Conservation (phyloP, 2,888 invertebrate genomes). For the Anorthoa munda region DNA sequence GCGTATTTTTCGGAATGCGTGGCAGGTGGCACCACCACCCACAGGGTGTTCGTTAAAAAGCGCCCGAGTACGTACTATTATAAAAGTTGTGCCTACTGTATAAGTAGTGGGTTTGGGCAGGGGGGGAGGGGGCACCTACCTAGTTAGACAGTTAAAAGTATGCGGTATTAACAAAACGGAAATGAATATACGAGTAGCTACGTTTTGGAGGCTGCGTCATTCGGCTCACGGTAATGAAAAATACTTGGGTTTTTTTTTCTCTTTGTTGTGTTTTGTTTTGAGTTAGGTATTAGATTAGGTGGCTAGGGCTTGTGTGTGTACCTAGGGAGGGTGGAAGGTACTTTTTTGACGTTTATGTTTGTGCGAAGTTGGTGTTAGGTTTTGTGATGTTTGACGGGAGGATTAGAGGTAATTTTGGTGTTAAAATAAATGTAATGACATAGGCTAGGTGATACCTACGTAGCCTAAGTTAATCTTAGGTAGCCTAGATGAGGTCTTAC, state of each 20-base stretch:
- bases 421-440: background rate
- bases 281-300: slow-evolving; percentile 57
- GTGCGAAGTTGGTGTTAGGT: background rate
- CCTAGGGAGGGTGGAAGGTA: background rate
- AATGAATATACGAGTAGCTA: slow-evolving; percentile 90
- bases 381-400: background rate
- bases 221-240: slow-evolving; percentile 89
- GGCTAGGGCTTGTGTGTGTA: slow-evolving; percentile 32
- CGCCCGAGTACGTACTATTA: slow-evolving; percentile 90
- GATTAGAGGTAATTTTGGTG: background rate
- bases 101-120: slow-evolving; percentile 86
- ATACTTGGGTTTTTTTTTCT: slow-evolving; percentile 81
- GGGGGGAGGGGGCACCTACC: slow-evolving; percentile 78
- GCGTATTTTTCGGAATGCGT: slow-evolving; percentile 91
- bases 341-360: slow-evolving; percentile 3
- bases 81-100: slow-evolving; percentile 91
- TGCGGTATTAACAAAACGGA: slow-evolving; percentile 91
- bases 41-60: slow-evolving; percentile 90
- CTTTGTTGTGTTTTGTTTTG: slow-evolving; percentile 74
- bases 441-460: background rate
- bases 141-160: slow-evolving; percentile 91
- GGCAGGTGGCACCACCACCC: slow-evolving; percentile 88
- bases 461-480: background rate
- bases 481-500: background rate
- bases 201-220: slow-evolving; percentile 88